phyloP scores from a whole-genome alignment of 2,888 invertebrate species.

The Drosophila peninsularis region DNA sequence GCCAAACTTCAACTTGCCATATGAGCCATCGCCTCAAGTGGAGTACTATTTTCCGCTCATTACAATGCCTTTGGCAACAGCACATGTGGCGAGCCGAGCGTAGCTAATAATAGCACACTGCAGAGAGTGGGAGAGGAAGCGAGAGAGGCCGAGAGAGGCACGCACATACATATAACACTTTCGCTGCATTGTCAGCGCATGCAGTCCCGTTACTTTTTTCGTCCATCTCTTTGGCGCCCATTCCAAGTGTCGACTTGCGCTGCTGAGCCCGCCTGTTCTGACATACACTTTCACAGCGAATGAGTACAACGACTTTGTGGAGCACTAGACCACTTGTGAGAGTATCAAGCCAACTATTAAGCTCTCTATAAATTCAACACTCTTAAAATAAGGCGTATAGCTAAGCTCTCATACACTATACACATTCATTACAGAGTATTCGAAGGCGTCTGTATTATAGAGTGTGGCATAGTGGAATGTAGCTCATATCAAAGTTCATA shows the following conservation, averaged over 20 bases:
- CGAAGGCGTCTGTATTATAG: not conserved
- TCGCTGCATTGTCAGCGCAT: constrained; percentile 61
- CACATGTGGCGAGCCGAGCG: constrained; percentile 67
- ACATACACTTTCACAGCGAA: constrained; percentile 10
- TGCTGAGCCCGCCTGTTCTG: constrained; percentile 44
- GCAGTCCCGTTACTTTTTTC: constrained; percentile 32
- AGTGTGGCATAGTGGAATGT: not conserved
- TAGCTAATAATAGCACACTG: constrained; percentile 54
- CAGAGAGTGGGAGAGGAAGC: not conserved
- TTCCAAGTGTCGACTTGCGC: constrained; percentile 42
- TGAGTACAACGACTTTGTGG: not conserved
- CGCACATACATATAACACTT: constrained; percentile 54
- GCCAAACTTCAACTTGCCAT: constrained; percentile 59
- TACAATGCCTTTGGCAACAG: constrained; percentile 71
- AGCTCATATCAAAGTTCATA: not conserved
- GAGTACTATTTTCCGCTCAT: constrained; percentile 64
- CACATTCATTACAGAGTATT: not conserved
- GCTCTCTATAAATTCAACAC: not conserved
- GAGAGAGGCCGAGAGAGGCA: not conserved
- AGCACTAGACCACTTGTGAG: not conserved
- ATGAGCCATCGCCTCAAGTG: constrained; percentile 70
- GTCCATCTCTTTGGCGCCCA: constrained; percentile 61
- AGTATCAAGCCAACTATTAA: too few species aligned
- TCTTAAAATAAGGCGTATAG: not conserved
- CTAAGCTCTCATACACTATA: not conserved